phyloP scores from a whole-genome alignment of 64 coral and sea anemone species.

The Montipora foliosa region DNA sequence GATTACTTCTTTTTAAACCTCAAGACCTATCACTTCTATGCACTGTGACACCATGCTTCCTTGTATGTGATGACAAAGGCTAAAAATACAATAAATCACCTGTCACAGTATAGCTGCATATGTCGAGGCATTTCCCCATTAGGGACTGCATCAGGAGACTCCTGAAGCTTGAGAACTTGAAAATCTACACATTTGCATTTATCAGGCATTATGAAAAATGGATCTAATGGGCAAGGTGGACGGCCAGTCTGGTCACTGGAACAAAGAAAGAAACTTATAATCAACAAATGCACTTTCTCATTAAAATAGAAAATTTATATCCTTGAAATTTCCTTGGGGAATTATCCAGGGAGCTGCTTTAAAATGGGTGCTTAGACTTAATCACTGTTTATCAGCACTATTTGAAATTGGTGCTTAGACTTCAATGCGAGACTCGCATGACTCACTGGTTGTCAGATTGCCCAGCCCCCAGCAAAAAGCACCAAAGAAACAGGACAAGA shows the following conservation, averaged over 20 bases:
- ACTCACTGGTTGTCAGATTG: too few relatives aligned
- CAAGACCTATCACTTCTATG: too few relatives aligned
- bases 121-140: conserved; percentile 99
- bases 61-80: background rate
- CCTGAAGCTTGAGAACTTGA: conserved; percentile 97
- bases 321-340: too few relatives aligned
- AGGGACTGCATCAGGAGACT: conserved; percentile 98
- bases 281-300: background rate
- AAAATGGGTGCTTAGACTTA: too few relatives aligned
- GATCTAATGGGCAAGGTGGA: conserved; percentile 91
- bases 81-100: conserved; percentile 25
- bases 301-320: background rate
- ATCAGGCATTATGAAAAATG: conserved; percentile 99
- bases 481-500: too few relatives aligned
- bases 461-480: too few relatives aligned
- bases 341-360: too few relatives aligned
- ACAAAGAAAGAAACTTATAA: background rate
- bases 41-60: too few relatives aligned
- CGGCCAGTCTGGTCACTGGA: conserved; percentile 92
- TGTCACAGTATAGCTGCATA: conserved; percentile 99
- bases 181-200: conserved; percentile 99
- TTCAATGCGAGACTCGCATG: too few relatives aligned
- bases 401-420: too few relatives aligned
- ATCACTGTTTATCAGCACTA: too few relatives aligned
- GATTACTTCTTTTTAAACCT: too few relatives aligned